These are phyloP conservation scores for Thysanoteuthis rhombus DNA, from an alignment of 2,888 invertebrate genomes.

Conservation along the genomic window DNA sequence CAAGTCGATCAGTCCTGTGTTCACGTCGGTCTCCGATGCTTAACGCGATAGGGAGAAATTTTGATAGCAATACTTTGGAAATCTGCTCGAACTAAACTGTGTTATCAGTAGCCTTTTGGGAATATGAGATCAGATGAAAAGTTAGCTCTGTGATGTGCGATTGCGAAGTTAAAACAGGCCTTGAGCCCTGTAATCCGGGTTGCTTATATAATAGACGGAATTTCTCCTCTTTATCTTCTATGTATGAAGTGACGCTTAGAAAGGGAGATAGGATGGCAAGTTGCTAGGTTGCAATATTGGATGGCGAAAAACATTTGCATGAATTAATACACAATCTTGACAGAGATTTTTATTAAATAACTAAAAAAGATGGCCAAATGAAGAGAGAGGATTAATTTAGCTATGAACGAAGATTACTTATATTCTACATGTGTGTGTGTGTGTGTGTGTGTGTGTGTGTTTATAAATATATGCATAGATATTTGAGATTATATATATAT, in stretches of 20 bases:
- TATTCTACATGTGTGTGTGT: not conserved
- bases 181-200: not conserved
- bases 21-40: not conserved
- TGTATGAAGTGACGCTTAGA: not conserved
- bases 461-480: not conserved
- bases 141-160: not conserved
- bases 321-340: not conserved
- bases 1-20: not conserved
- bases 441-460: not conserved
- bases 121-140: not conserved
- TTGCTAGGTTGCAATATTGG: not conserved
- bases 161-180: not conserved
- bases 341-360: not conserved
- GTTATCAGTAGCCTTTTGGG: not conserved
- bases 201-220: not conserved
- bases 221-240: not conserved
- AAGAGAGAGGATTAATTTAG: not conserved
- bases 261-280: not conserved
- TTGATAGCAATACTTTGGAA: not conserved
- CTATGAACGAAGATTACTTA: not conserved
- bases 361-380: not conserved
- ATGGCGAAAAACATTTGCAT: not conserved
- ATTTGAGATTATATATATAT: not conserved
- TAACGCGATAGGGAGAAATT: not conserved
- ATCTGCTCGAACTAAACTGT: not conserved